Evolutionary conservation across 2,888 invertebrate genomes (phyloP).

Genomic region (Erpobdella octoculata): DNA sequence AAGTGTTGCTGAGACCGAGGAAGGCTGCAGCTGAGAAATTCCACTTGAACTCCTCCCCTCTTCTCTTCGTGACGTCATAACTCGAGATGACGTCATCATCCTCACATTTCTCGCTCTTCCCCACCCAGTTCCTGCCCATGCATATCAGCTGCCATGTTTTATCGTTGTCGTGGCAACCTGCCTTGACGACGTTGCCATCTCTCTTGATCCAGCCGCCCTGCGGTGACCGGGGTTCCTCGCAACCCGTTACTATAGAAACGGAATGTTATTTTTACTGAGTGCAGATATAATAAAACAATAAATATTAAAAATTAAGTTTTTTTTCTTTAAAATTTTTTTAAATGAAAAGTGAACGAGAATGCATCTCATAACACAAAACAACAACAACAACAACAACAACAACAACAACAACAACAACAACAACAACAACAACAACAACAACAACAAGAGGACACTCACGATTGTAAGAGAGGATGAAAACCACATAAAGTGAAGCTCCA

Average conservation of each 20-base stretch:
- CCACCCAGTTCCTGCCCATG: constrained; percentile 2
- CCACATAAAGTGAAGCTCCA: neutral
- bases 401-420: neutral
- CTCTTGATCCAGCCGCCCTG: neutral
- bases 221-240: neutral
- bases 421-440: neutral
- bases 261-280: neutral
- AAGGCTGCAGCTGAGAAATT: constrained; percentile 15
- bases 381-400: too few relatives aligned
- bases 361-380: neutral
- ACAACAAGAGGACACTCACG: neutral
- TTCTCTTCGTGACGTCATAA: neutral
- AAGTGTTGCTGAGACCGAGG: constrained; percentile 19
- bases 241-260: constrained; percentile 14
- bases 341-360: neutral
- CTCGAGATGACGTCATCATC: neutral
- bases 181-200: neutral
- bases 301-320: too few relatives aligned
- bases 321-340: neutral
- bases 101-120: neutral
- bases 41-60: constrained; percentile 11
- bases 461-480: constrained; percentile 17
- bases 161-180: constrained; percentile 19
- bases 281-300: neutral
- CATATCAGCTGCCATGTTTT: constrained; percentile 17